These are phyloP conservation scores for Dryas iulia DNA, from an alignment of 1,140 invertebrate species.

Conservation along the genomic window DNA sequence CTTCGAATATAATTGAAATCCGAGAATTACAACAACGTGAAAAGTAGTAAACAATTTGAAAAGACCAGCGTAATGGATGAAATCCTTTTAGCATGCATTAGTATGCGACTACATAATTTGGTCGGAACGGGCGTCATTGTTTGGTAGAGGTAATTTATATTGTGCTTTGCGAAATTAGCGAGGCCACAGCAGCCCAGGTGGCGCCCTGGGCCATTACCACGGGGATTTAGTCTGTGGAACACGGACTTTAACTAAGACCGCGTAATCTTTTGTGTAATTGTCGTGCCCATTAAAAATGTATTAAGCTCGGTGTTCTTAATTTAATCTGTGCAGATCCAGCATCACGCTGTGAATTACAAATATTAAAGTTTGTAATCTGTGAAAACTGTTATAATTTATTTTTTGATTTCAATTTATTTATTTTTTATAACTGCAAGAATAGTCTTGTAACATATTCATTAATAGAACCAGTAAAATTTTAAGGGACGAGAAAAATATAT, in stretches of 20 bases:
- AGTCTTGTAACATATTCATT: no score
- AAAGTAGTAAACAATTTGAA: conserved; percentile 27
- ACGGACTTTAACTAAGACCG: conserved; percentile 40
- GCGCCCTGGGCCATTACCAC: conserved; percentile 55
- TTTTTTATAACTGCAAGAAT: no score
- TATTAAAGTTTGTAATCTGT: not conserved
- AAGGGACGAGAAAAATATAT: no score
- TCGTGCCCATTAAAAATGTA: conserved; percentile 46
- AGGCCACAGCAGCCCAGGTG: conserved; percentile 59
- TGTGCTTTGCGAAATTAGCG: conserved; percentile 67
- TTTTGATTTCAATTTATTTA: not conserved
- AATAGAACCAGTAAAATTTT: no score
- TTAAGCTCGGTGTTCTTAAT: conserved; percentile 35
- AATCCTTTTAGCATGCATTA: conserved; percentile 60
- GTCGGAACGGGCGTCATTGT: conserved; percentile 57
- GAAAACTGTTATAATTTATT: not conserved
- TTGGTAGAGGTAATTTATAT: conserved; percentile 67
- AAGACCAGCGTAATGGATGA: conserved; percentile 46
- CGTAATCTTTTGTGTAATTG: conserved; percentile 46
- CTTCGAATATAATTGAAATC: not conserved
- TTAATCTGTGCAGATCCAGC: conserved; percentile 31
- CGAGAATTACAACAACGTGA: not conserved
- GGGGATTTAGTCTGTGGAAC: conserved; percentile 56
- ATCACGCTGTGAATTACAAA: not conserved
- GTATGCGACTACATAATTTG: conserved; percentile 48